These are phyloP conservation scores for Tribolium castaneum DNA, from an alignment of 1,140 invertebrate genomes.

Conservation along the genomic window DNA sequence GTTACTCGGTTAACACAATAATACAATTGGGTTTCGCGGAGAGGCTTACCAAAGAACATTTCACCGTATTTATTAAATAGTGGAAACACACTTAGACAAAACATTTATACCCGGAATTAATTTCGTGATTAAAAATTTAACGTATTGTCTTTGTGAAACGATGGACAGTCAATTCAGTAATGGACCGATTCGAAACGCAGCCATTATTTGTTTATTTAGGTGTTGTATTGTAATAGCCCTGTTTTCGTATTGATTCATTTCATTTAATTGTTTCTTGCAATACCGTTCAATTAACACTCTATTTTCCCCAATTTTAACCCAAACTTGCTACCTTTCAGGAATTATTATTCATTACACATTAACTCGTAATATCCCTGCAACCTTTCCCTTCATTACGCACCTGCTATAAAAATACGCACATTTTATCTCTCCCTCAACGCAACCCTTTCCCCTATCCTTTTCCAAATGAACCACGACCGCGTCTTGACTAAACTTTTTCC, in stretches of 20 bases:
- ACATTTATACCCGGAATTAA: neutral
- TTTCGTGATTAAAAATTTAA: neutral
- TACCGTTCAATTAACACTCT: neutral
- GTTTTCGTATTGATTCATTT: constrained; percentile 5
- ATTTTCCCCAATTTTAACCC: neutral
- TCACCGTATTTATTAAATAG: constrained; percentile 16
- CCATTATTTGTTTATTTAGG: constrained; percentile 27
- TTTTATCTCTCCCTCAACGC: neutral
- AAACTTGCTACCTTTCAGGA: neutral
- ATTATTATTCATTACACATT: neutral
- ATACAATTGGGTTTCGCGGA: constrained; percentile 27
- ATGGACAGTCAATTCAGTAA: constrained; percentile 20
- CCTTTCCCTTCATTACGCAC: neutral
- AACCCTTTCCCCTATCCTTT: neutral
- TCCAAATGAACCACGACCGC: neutral
- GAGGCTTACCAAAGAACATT: constrained; percentile 29
- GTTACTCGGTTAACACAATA: constrained; percentile 32
- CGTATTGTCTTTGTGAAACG: neutral
- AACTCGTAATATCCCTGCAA: neutral
- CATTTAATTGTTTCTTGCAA: neutral
- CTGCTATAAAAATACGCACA: neutral
- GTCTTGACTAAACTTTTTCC: neutral
- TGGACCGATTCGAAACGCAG: constrained; percentile 6
- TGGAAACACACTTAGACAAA: neutral
- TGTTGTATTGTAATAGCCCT: constrained; percentile 4